Base-by-base conservation (phyloP, 2,888 invertebrate genomes). In the Hypolimnas misippus region DNA sequence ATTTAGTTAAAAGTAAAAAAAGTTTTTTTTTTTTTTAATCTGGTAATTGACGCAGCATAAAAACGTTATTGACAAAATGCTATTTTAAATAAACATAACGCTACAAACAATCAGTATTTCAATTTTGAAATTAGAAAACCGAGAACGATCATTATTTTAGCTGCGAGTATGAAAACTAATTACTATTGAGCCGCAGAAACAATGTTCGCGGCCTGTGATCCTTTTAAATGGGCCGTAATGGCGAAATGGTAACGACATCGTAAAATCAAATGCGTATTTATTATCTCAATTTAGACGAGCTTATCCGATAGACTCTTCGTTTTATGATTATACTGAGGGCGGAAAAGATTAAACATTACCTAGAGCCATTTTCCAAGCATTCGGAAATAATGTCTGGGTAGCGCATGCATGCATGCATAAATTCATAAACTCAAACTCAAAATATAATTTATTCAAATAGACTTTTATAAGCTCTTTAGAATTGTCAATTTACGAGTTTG, bases 261-360 rank as follows among this genome's bases (percentile, higher is more conserved):
- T 63, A 63, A 63, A 59, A 59, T 60, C 35, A 63, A 56, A 59
- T 19, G 40, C 51, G 52, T 64, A 56, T 59, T 63, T 59, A 60
- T 21, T 40, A 56, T 60, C 56, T 60, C 38, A 16, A 57, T 64
- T 53, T 60, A 53, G 52, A 56, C 55, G 51, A 46, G 63, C 59
- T 57, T 56, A 56, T 53, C 51, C 46, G 50, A 21, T 52, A 60
- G n/a, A 49, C 57, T 61, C 49, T 49, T 53, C 56, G 19, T 21
- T 12, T 21, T 6, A 50, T 25, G 17, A 10, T 50, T 38, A 38
- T 38, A 38, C 1, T 12, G 17, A 21, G 5, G 21, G 44, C 42
- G 7, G 17, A 42, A 8, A 17, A 19, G 42, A 16, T 42, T 42
- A 42, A 10, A 17, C 16, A 42, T 12, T 21, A 12, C n/a, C 21